phyloP scores from a whole-genome alignment of 64 coral and sea anemone species.

The Catalaphyllia jardinei region DNA sequence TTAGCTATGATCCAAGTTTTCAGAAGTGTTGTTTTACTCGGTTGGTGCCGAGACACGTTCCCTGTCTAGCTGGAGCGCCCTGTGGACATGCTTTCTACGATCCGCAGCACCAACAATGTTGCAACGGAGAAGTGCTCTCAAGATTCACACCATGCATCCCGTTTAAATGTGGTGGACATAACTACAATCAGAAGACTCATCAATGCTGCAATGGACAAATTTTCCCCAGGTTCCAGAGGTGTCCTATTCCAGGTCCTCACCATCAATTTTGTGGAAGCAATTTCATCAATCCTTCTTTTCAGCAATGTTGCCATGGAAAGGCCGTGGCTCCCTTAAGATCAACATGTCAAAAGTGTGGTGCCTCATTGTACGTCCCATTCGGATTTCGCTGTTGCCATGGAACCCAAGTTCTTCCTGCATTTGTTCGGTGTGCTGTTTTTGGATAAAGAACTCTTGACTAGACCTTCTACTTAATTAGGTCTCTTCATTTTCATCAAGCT shows the following conservation, averaged over 20 bases:
- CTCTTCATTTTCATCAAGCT: too few relatives aligned
- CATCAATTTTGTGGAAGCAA: background rate
- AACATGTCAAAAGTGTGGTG: background rate
- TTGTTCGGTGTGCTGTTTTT: background rate
- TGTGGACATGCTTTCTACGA: constrained; percentile 2
- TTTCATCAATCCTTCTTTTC: background rate
- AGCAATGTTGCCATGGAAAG: constrained; percentile 1
- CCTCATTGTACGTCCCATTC: background rate
- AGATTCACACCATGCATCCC: background rate
- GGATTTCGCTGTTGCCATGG: background rate
- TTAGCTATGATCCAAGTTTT: background rate
- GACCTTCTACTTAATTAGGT: too few relatives aligned
- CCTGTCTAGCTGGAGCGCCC: background rate
- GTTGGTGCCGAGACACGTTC: background rate
- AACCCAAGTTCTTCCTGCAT: background rate
- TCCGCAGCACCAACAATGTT: background rate
- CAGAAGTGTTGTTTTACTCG: background rate
- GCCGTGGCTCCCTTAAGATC: constrained; percentile 3
- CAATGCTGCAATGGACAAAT: constrained; percentile 21
- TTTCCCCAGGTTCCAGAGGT: background rate
- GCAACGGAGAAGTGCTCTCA: constrained; percentile 8
- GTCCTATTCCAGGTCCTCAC: background rate
- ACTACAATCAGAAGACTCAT: background rate
- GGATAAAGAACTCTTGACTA: background rate
- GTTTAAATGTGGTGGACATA: constrained; percentile 7